Percentiles rank a stretch among this genome's conserved stretches.
phyloP scores from a whole-genome alignment of 2,888 invertebrate species.

The Scelioninae gen. 1 region DNA sequence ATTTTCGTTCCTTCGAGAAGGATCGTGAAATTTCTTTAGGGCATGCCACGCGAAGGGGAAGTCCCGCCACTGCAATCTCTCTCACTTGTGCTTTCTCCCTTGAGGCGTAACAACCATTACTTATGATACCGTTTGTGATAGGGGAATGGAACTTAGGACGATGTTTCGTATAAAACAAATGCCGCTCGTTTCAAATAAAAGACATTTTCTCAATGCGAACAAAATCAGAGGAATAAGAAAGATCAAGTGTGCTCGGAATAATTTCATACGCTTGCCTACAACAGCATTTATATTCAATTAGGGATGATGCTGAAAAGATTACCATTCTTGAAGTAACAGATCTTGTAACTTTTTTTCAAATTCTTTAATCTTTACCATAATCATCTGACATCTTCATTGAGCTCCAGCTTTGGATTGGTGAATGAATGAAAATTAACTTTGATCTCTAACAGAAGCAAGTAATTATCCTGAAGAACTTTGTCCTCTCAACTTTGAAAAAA shows the following conservation, averaged over 20 bases:
- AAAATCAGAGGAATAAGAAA: constrained; percentile 51
- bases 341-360: too few species aligned
- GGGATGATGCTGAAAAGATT: constrained; percentile 21
- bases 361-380: too few species aligned
- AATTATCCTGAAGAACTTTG: too few species aligned
- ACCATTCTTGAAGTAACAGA: too few species aligned
- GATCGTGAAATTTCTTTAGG: too few species aligned
- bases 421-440: too few species aligned
- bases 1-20: too few species aligned
- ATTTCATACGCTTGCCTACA: constrained; percentile 45
- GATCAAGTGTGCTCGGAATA: constrained; percentile 54
- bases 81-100: constrained; percentile 63
- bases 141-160: constrained; percentile 68
- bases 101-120: constrained; percentile 70
- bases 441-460: too few species aligned
- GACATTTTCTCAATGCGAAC: constrained; percentile 60
- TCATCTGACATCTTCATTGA: too few species aligned
- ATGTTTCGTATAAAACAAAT: constrained; percentile 69
- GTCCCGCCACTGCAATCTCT: constrained; percentile 63
- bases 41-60: constrained; percentile 48
- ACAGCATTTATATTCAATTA: constrained; percentile 55
- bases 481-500: too few species aligned
- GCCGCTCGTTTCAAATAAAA: constrained; percentile 61
- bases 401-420: too few species aligned
- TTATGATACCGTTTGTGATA: constrained; percentile 72